These are phyloP conservation scores for Candidula unifasciata DNA, from an alignment of 2,888 invertebrate species.

Conservation along the genomic window DNA sequence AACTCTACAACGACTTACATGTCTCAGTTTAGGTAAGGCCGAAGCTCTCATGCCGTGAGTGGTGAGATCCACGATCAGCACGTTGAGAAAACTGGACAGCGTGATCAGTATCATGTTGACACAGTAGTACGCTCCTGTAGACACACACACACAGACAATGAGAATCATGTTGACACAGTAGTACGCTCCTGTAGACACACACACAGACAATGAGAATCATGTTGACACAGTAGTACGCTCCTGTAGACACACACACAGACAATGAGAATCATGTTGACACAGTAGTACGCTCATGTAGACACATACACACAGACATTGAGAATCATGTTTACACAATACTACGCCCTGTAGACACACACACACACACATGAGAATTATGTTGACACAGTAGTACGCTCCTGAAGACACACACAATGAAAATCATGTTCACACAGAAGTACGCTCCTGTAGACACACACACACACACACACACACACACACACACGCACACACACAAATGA, in stretches of 20 bases:
- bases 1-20: background rate
- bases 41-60: slow-evolving; percentile 68
- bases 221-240: slow-evolving; percentile 78
- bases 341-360: slow-evolving; percentile 77
- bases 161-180: no score
- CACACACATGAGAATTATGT: no score
- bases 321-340: slow-evolving; percentile 78
- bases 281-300: no score
- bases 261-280: no score
- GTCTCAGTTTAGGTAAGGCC: slow-evolving; percentile 13
- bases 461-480: no score
- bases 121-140: slow-evolving; percentile 77
- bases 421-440: no score
- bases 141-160: background rate
- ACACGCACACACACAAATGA: no score
- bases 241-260: slow-evolving; percentile 61
- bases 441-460: no score
- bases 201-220: slow-evolving; percentile 78
- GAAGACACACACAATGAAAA: no score
- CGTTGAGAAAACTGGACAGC: slow-evolving; percentile 76
- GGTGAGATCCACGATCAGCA: slow-evolving; percentile 76
- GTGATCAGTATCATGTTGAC: slow-evolving; percentile 78
- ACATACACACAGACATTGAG: no score
- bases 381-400: no score
- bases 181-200: no score